Evolutionary conservation across 2,113 vertebrate genomes (phyloP).

Genomic region (Chamaetylas fuelleborni): DNA sequence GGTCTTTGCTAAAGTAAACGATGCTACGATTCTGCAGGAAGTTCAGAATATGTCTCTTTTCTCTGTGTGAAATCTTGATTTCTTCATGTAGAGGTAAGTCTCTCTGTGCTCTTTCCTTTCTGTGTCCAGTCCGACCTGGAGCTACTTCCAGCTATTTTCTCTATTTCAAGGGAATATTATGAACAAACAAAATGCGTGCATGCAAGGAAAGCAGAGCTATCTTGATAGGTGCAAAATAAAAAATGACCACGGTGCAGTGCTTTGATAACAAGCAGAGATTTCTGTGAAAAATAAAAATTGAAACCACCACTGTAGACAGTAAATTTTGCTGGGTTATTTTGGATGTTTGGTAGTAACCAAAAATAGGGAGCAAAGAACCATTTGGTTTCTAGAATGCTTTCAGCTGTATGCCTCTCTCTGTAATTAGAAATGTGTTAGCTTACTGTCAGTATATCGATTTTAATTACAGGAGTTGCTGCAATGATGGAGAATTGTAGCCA

Average conservation of each 20-base stretch:
- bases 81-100: neutral
- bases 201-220: neutral
- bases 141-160: neutral
- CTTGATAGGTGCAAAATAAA: neutral
- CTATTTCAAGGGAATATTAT: neutral
- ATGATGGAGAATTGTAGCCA: neutral
- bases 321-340: neutral
- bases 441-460: neutral
- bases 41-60: neutral
- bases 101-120: neutral
- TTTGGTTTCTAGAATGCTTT: neutral
- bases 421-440: neutral
- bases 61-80: neutral
- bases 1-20: fast-evolving
- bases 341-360: neutral
- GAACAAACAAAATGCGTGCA: neutral
- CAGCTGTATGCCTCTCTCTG: neutral
- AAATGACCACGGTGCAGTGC: neutral
- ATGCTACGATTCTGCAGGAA: neutral
- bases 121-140: neutral
- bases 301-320: neutral
- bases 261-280: neutral
- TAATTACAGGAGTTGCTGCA: neutral
- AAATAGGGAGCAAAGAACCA: neutral
- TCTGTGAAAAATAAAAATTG: neutral